Percentiles rank a stretch among this genome's conserved stretches.
phyloP scores from a whole-genome alignment of 1,140 invertebrate species.

The Panulirus ornatus region DNA sequence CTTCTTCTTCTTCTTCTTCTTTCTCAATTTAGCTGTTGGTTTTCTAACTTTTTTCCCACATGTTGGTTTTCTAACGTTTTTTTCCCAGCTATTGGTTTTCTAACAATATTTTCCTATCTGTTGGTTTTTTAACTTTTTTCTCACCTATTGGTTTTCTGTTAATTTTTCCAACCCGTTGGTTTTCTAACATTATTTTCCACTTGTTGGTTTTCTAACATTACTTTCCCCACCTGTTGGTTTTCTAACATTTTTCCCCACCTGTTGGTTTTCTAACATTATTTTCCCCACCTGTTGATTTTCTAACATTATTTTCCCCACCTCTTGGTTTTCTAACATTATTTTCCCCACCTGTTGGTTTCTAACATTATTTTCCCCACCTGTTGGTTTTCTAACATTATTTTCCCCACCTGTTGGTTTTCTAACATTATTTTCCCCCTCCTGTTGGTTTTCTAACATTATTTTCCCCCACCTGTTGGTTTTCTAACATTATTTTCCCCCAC shows the following conservation, averaged over 20 bases:
- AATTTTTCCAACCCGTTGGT: neutral
- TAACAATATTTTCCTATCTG: neutral
- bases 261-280: neutral
- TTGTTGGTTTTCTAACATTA: neutral
- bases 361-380: neutral
- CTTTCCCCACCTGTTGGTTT: neutral
- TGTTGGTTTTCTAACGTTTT: neutral
- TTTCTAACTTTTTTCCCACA: neutral
- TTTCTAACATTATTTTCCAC: neutral
- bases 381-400: neutral
- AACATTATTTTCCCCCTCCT: neutral
- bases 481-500: neutral
- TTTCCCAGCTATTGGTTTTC: neutral
- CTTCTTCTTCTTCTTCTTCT: neutral
- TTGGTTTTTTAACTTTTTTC: neutral
- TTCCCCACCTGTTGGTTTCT: neutral
- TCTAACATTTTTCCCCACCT: neutral
- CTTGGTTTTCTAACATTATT: neutral
- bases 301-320: neutral
- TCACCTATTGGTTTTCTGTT: neutral
- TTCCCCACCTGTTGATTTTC: neutral
- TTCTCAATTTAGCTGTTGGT: neutral
- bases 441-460: neutral
- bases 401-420: neutral
- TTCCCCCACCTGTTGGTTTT: too few relatives aligned